Evolutionary conservation across 1,140 invertebrate genomes (phyloP).

Genomic region (Ostrea denselamellosa): DNA sequence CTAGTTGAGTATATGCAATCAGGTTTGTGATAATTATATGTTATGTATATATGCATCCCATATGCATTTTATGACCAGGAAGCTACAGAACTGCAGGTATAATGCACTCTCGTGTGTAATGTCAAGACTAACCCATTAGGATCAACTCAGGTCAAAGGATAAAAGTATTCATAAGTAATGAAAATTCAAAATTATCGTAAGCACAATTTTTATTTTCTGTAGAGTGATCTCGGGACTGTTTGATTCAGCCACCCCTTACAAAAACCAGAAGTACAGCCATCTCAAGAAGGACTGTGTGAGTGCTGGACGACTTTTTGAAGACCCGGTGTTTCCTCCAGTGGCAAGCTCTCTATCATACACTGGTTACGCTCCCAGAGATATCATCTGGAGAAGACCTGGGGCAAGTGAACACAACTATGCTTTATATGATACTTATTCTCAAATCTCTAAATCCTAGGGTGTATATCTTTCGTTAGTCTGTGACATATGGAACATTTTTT

Average conservation of each 20-base stretch:
- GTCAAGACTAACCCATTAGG: too few species aligned
- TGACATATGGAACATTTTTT: too few species aligned
- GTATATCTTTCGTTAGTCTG: neutral
- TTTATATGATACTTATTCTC: too few species aligned
- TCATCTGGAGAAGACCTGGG: conserved; percentile 80
- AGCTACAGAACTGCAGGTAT: too few species aligned
- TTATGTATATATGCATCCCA: too few species aligned
- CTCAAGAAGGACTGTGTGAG: conserved; percentile 74
- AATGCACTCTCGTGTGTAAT: too few species aligned
- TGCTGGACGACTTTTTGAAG: conserved; percentile 79
- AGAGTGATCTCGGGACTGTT: conserved; percentile 51
- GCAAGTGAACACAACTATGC: conserved; percentile 61
- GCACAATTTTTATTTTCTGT: neutral
- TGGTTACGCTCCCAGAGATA: conserved; percentile 70
- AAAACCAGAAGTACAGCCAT: conserved; percentile 76
- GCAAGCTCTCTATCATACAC: conserved; percentile 79
- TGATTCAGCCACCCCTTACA: conserved; percentile 68
- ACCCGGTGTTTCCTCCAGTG: conserved; percentile 80
- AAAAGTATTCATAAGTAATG: too few species aligned
- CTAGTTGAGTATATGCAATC: too few species aligned
- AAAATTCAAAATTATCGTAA: too few species aligned
- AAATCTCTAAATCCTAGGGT: neutral
- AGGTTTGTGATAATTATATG: too few species aligned
- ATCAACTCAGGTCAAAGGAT: too few species aligned
- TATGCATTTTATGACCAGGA: too few species aligned